Base-by-base conservation (phyloP, 2,888 invertebrate species). In the Cheilosia vernalis region DNA sequence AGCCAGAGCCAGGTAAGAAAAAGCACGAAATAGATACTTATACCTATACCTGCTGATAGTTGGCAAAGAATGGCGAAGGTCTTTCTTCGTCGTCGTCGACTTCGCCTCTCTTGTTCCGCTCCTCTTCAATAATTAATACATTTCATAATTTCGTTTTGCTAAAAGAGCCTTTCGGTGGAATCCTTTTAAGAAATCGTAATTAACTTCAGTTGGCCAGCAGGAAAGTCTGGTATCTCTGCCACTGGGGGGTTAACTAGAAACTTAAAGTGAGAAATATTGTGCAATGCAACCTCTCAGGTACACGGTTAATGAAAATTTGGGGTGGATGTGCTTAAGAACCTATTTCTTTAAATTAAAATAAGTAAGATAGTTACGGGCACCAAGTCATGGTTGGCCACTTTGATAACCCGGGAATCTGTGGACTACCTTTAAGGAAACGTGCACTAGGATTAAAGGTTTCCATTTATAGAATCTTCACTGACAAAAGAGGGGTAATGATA, bases 141-240 rank as follows among this genome's bases (percentile, higher is more conserved):
- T 81, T 85, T 81, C 76, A 81, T 81, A 85, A 85, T 81, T 85
- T 77, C 66, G 55, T 85, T 85, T 85, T 63, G 85, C 77, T 72
- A 44, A 76, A 73, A 81, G 63, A 76, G 80, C 66, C 74, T 63
- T 80, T 67, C 61, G 56, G 63, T 81, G 81, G 72, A 81, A 81
- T 81, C 61, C 80, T 80, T 81, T 81, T 85, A 77, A 81, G 76
- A 76, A 76, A 70, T 81, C 61, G 61, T 81, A 85, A 85, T 85
- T 85, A 85, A 81, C 81, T 81, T 47, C 56, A 61, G 60, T 64
- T 76, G 66, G 74, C 44, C 30, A 55, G 49, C 49, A 24, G 10
- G 61, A 7, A 27, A 24, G 4, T 51, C 13, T 15, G 21, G 15
- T 9, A 13, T 21, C 5, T 21, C 5, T 2, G 51, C 4, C 15